Percentiles rank a stretch among this genome's conserved stretches.
Evolutionary conservation across 2,888 invertebrate genomes (phyloP).

Genomic region (Alloplasta piceator): DNA sequence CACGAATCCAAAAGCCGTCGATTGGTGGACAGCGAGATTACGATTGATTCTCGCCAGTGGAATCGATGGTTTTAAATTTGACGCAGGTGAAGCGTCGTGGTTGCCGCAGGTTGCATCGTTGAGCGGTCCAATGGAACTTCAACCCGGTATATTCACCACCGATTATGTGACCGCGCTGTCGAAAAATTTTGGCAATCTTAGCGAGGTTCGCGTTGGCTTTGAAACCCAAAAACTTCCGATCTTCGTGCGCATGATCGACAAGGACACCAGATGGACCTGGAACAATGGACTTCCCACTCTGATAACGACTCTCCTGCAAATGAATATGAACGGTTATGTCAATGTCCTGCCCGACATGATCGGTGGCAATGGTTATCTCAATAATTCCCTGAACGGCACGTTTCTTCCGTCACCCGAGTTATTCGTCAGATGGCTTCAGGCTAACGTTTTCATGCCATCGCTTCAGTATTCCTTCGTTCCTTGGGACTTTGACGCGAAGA

Average conservation of each 20-base stretch:
- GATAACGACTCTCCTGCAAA: constrained; percentile 89
- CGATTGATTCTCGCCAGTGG: constrained; percentile 86
- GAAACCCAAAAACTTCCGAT: constrained; percentile 89
- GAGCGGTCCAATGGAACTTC: constrained; percentile 84
- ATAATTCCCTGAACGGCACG: constrained; percentile 83
- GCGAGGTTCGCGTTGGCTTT: constrained; percentile 89
- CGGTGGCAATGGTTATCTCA: constrained; percentile 88
- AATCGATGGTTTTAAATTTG: constrained; percentile 91
- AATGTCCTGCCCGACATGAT: constrained; percentile 93
- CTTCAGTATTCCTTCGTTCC: constrained; percentile 92
- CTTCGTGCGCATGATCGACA: constrained; percentile 92
- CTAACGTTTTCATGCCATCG: constrained; percentile 90
- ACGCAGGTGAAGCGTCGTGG: constrained; percentile 91
- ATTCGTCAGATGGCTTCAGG: constrained; percentile 91
- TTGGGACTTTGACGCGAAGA: constrained; percentile 89
- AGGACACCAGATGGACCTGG: constrained; percentile 88
- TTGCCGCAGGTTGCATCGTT: constrained; percentile 87
- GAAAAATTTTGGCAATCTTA: constrained; percentile 85
- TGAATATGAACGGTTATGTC: constrained; percentile 85
- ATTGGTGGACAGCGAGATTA: constrained; percentile 85
- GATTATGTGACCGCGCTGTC: constrained; percentile 86
- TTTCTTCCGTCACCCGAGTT: constrained; percentile 84
- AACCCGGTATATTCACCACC: constrained; percentile 86
- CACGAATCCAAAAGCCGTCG: constrained; percentile 87
- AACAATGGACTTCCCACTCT: constrained; percentile 89